Base-by-base conservation (phyloP, 2,113 vertebrate genomes). In the Pachyramphus minor region DNA sequence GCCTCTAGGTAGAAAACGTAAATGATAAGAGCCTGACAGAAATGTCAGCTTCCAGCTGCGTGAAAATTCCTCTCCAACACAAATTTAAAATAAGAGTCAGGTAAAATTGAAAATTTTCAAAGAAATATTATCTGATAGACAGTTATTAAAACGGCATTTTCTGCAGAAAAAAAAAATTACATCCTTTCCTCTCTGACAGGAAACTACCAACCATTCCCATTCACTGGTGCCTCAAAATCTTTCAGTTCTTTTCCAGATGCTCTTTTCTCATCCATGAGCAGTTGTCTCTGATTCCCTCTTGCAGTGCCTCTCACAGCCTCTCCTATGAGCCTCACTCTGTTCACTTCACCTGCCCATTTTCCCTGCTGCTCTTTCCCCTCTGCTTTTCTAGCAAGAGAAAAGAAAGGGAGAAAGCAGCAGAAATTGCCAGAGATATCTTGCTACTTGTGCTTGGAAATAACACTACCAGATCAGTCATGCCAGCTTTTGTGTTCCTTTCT, bases 21-120 rank as follows among this genome's bases (percentile, higher is more conserved):
- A 95, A 91, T 95, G 95, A 95, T 95, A 95, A 96, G 84, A 95
- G 69, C 81, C 87, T 96, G 93, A 86, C 95, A 96, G 91, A 95
- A 95, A 97, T 89, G 94, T 95, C 94, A 95, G 87, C 71, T 95
- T 89, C 76, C 84, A 89, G 78, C 95, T 95, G 89, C 28, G 5
- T 91, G 94, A 87, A 87, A 93, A 89, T 96, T 97, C 73, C 80
- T 95, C 58, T 83, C 66, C 69, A 78, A 68, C 44, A 91, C 56
- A 91, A 87, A 91, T 89, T 67, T 91, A 91, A 91, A 94, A 68
- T 75, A 85, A 85, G 68, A 96, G 80, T 93, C 96, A 96, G 93
- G 93, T 95, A 82, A 95, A 96, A 94, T 53, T 58, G 84, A 84
- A 84, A 87, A 60, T 53, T 84, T 93, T 84, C 66, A 45, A 87